Base-by-base conservation (phyloP, 2,888 invertebrate species). In the Acrobasis consociella region DNA sequence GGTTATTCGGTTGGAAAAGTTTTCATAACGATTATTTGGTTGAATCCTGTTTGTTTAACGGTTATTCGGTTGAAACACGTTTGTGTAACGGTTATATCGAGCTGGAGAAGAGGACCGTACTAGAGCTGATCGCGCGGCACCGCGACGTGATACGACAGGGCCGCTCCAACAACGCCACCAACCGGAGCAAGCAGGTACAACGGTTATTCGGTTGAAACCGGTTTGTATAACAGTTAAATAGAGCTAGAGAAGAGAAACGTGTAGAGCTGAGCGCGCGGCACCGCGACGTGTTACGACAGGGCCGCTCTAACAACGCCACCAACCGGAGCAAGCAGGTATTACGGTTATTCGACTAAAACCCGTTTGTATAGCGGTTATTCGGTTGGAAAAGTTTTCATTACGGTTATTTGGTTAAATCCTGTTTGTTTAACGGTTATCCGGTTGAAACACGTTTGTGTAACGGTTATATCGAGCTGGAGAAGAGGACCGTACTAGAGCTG, bases 391-490 rank as follows among this genome's bases (percentile, higher is more conserved):
- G n/a, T n/a, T n/a, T n/a, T n/a, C n/a, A n/a, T n/a, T n/a, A n/a
- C n/a, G n/a, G n/a, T n/a, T n/a, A n/a, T n/a, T n/a, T n/a, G n/a
- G n/a, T n/a, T n/a, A n/a, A n/a, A n/a, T n/a, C n/a, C n/a, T n/a
- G n/a, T n/a, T n/a, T n/a, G n/a, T n/a, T n/a, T 22, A 22, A 22
- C 22, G 22, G 22, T 22, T 22, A 1, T 22, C 3, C 22, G 22
- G 22, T 3, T 22, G 3, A 22, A 22, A 22, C 22, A 1, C 2
- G 22, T 22, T 22, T 22, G 22, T 22, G 22, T 64, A 93, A 93
- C 77, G 93, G 93, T 87, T 93, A 93, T 86, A 91, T 91, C 62
- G 92, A 93, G 75, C 83, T 91, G 79, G 93, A 93, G 86, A 93
- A 93, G 73, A 72, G 89, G 22, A 93, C 92, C 37, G 92, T 93